A percentile compares a stretch with the other conserved stretches of the same genome.
Evolutionary conservation across 30 jellyfish, hydroid and myxozoan species (phyloP).

Genomic region (Chrysaora quinquecirrha): DNA sequence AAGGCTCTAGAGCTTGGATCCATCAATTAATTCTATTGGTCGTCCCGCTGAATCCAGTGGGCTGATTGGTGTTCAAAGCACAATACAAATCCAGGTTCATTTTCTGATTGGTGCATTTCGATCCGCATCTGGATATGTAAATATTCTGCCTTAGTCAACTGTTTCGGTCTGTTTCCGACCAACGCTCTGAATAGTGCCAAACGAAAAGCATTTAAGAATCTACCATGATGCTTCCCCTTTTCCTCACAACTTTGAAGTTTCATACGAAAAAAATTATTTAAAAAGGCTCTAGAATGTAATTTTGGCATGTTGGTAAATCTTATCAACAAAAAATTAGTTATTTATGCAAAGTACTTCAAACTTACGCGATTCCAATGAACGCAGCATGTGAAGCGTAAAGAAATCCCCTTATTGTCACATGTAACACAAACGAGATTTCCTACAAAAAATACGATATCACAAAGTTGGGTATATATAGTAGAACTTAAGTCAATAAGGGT

Average conservation of each 20-base stretch:
- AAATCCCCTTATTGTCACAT: slow-evolving; percentile 86
- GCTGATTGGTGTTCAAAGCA: too few species aligned
- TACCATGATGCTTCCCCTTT: too few species aligned
- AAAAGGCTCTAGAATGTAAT: background rate
- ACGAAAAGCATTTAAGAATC: too few species aligned
- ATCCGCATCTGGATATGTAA: too few species aligned
- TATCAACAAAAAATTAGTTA: background rate
- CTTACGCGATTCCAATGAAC: slow-evolving; percentile 92
- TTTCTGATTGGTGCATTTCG: too few species aligned
- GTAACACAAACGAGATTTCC: slow-evolving; percentile 70
- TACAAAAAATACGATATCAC: slow-evolving; percentile 1
- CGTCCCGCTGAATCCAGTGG: too few species aligned
- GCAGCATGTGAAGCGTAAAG: slow-evolving; percentile 90
- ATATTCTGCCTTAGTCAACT: too few species aligned
- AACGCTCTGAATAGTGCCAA: background rate
- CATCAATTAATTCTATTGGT: too few species aligned
- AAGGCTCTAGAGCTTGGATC: background rate
- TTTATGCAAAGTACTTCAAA: background rate
- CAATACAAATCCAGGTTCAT: too few species aligned
- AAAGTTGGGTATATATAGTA: background rate
- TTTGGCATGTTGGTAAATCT: background rate
- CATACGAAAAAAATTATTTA: background rate
- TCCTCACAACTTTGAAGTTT: background rate
- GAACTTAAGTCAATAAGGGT: background rate
- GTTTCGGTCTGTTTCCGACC: too few species aligned